phyloP scores from a whole-genome alignment of 2,797 vertebrate species.

The Phaenicophaeus curvirostris region DNA sequence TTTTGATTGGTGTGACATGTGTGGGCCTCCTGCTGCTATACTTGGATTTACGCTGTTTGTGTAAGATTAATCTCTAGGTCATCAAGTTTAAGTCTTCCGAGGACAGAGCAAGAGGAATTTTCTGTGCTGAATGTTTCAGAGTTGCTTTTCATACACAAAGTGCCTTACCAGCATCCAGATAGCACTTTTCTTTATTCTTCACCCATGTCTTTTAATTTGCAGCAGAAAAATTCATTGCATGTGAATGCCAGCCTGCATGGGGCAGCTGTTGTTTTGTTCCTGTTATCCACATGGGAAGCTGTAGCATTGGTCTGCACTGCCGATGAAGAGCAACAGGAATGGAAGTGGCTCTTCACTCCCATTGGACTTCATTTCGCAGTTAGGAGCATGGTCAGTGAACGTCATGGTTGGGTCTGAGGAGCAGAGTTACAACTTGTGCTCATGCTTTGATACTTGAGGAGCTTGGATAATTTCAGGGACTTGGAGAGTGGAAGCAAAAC shows the following conservation, averaged over 20 bases:
- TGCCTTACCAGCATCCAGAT: not conserved
- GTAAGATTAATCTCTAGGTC: constrained; percentile 33
- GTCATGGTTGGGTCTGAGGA: not conserved
- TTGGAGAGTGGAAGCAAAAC: not conserved
- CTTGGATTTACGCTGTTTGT: not conserved
- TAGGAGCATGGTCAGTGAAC: not conserved
- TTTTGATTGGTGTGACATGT: constrained; percentile 12
- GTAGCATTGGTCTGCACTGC: not conserved
- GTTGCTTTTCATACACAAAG: not conserved
- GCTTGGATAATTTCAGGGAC: not conserved
- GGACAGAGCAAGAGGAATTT: constrained; percentile 10
- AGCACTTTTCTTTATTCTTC: not conserved
- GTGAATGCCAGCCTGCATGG: fast-evolving
- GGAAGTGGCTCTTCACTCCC: not conserved
- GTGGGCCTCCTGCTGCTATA: not conserved
- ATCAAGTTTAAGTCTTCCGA: constrained; percentile 15
- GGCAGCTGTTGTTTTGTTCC: not conserved
- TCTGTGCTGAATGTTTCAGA: not conserved
- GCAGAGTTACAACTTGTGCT: not conserved
- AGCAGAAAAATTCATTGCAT: not conserved
- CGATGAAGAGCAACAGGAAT: not conserved
- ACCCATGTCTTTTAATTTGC: not conserved
- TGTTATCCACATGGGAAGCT: fast-evolving
- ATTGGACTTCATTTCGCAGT: not conserved
- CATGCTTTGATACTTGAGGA: not conserved